Evolutionary conservation across 1,140 invertebrate genomes (phyloP), one percentile per base, ranked within the genome.

Genomic region (Brachionus calyciflorus): DNA sequence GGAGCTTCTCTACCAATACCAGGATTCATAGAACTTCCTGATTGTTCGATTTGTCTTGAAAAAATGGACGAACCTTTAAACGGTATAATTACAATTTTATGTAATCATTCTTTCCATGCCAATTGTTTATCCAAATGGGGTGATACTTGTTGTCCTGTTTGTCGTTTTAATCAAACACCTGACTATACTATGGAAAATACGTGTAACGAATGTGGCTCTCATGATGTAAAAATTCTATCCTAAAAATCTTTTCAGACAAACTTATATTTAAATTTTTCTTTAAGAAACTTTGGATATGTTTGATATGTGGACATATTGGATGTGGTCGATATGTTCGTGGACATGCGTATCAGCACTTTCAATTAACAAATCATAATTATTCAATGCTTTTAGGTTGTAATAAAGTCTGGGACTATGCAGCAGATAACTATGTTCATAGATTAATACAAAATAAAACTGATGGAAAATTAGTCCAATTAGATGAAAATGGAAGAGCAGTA

Each of bases 301-400:
- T 99, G 17, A 96, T 99, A 78, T 99, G 97, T 86, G 97, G 96
- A 12, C 92, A 98, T 85, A 91, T 99, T 51, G 97, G 96, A 41
- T 99, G 97, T 87, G 94, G 94, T 14, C 86, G 93, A 76, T 92
- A 92, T 84, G 87, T 88, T 21, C 87, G 88, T 65, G 89, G 89
- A 2, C 91, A 91, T 83, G 90, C 90, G 14, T 88, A 48, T 79
- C 90, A 91, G 78, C 97, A 99, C 85, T 99, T 96, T 85, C 86
- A 91, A 57, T 90, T 92, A 51, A 97, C 96, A 0, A 92, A 94
- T 79, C 97, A 99, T 83, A 97, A 94, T 44, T 99, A 96, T 82
- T 92, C 95, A 24, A 90, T 99, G 88, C 93, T 98, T 82, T 84
- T 99, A 37, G 94, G 92, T 0, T n/a, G 41, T n/a, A 94, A 96